These are phyloP conservation scores for Cervus canadensis DNA, from an alignment of 2,113 vertebrate species.

Conservation along the genomic window DNA sequence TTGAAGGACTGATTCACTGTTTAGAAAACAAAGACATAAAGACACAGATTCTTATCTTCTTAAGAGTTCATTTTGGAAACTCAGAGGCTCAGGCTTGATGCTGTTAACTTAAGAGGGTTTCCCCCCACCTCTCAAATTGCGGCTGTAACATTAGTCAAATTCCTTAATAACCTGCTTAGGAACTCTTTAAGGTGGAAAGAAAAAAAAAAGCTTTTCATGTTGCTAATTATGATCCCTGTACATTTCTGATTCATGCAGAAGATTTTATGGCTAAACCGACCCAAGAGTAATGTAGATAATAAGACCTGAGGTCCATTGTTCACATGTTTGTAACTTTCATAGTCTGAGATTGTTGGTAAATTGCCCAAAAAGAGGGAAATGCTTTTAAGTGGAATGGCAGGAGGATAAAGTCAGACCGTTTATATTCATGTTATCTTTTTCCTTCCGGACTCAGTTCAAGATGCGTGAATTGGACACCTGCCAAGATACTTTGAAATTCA, in stretches of 20 bases:
- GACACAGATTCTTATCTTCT: neutral
- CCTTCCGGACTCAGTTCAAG: constrained; percentile 42
- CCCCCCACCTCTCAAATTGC: neutral
- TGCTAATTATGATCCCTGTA: neutral
- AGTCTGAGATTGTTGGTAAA: constrained; percentile 41
- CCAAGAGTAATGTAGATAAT: constrained; percentile 16
- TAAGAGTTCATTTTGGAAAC: neutral
- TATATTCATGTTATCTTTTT: neutral
- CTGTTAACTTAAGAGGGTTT: neutral
- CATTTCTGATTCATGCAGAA: neutral
- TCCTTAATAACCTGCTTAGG: neutral
- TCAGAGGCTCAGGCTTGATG: neutral
- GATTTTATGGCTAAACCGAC: neutral
- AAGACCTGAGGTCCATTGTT: neutral
- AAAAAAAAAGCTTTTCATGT: neutral
- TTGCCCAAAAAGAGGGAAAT: neutral
- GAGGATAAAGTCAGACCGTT: constrained; percentile 17
- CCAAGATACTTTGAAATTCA: constrained; percentile 40
- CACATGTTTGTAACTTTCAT: constrained; percentile 31
- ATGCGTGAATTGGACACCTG: neutral
- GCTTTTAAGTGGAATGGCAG: neutral
- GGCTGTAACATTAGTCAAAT: neutral
- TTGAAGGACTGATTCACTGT: neutral
- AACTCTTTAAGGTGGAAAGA: neutral
- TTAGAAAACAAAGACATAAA: neutral